Conservation (phyloP, 2,113 vertebrate genomes). For the Microcebus ravelobensis region DNA sequence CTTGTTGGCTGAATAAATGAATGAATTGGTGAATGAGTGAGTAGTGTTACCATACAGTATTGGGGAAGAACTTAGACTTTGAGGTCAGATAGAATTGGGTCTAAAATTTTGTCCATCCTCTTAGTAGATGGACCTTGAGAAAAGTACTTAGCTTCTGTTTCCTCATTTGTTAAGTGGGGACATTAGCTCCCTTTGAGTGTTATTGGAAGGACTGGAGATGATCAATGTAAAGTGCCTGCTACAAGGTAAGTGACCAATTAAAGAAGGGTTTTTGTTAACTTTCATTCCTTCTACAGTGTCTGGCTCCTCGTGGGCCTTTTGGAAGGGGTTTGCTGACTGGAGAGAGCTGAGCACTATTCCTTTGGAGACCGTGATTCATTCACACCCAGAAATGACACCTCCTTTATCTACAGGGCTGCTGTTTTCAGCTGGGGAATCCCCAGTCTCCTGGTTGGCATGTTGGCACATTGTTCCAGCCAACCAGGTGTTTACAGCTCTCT, state of each 20-base stretch:
- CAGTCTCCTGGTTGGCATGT: neutral
- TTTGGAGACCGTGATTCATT: neutral
- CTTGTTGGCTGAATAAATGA: neutral
- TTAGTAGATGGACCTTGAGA: conserved; percentile 32
- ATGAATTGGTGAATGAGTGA: neutral
- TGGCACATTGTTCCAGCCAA: neutral
- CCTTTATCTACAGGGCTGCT: neutral
- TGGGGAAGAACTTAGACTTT: neutral
- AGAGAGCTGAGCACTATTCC: neutral
- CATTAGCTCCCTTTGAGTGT: neutral
- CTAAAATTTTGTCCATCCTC: conserved; percentile 3
- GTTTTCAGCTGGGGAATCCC: conserved; percentile 31
- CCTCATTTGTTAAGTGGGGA: neutral
- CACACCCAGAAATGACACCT: neutral
- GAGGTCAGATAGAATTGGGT: neutral
- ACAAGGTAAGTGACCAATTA: neutral
- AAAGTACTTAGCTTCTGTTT: neutral
- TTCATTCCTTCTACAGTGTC: neutral
- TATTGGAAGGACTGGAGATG: neutral
- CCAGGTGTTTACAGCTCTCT: neutral
- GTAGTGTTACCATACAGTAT: neutral
- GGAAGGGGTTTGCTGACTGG: conserved; percentile 29
- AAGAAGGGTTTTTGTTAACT: neutral
- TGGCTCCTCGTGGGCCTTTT: neutral
- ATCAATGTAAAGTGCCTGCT: neutral